These are phyloP conservation scores for Coregonus suidteri DNA, from an alignment of 2,797 vertebrate species.

Conservation along the genomic window DNA sequence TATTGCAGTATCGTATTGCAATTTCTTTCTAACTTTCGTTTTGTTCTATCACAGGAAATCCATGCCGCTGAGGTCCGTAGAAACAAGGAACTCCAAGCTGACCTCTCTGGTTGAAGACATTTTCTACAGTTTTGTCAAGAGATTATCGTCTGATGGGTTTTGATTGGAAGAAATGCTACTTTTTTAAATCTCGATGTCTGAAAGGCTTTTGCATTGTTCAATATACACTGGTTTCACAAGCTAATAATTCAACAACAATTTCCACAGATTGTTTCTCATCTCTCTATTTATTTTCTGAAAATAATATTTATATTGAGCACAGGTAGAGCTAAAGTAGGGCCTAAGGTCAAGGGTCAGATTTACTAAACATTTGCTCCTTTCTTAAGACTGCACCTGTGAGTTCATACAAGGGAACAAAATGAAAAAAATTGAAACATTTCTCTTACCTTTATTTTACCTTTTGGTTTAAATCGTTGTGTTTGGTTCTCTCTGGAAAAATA, in stretches of 20 bases:
- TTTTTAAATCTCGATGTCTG: slow-evolving; percentile 42
- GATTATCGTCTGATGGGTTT: slow-evolving; percentile 21
- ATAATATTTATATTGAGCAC: slow-evolving; percentile 5
- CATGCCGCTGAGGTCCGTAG: slow-evolving; percentile 85
- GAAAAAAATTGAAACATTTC: not conserved
- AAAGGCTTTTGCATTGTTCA: slow-evolving; percentile 38
- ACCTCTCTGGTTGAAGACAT: slow-evolving; percentile 81
- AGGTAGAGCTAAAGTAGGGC: not conserved
- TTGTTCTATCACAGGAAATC: slow-evolving; percentile 74
- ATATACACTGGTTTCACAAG: slow-evolving; percentile 16
- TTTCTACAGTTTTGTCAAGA: slow-evolving; percentile 62
- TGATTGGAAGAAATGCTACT: slow-evolving; percentile 26
- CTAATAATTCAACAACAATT: slow-evolving; percentile 18
- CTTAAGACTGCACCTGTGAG: not conserved
- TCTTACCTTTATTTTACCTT: not conserved
- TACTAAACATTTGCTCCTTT: not conserved
- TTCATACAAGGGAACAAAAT: not conserved
- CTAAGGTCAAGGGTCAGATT: slow-evolving; percentile 34
- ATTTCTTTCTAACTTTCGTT: not conserved
- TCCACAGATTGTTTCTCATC: slow-evolving; percentile 7
- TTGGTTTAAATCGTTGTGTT: not conserved
- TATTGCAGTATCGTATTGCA: too few species aligned
- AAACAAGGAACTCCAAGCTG: slow-evolving; percentile 86
- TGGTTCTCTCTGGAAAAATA: not conserved
- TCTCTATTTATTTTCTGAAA: slow-evolving; percentile 16